Evolutionary conservation across 2,113 vertebrate genomes (phyloP).

Genomic region (Mesocricetus auratus): DNA sequence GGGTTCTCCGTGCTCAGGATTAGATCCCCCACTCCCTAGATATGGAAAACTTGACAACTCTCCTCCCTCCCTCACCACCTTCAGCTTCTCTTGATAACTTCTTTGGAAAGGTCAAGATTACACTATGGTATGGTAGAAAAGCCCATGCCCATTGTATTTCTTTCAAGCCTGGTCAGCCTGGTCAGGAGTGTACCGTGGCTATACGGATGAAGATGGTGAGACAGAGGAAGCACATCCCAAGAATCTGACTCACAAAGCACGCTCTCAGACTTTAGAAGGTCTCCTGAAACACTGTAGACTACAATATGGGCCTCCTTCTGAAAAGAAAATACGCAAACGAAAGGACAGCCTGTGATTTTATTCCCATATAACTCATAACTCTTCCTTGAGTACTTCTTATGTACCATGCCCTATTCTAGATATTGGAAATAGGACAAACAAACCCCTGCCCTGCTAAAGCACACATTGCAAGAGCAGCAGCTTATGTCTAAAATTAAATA

Average conservation of each 20-base stretch:
- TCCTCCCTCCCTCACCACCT: not conserved
- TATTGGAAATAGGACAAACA: not conserved
- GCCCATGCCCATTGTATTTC: not conserved
- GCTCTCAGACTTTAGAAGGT: constrained; percentile 28
- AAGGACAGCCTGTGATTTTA: not conserved
- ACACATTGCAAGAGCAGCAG: not conserved
- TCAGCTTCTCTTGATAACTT: not conserved
- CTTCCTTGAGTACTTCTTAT: not conserved
- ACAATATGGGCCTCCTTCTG: not conserved
- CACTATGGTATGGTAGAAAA: not conserved
- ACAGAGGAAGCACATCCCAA: not conserved
- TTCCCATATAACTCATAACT: not conserved
- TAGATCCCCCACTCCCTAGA: not conserved
- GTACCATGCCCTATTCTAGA: not conserved
- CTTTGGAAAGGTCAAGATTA: constrained; percentile 2
- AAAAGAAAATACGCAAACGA: not conserved
- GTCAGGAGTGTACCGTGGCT: not conserved
- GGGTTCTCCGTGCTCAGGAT: not conserved
- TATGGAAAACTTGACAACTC: not conserved
- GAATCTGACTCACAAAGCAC: not conserved
- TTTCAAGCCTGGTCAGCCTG: not conserved
- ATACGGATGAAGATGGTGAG: not conserved
- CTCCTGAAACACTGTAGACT: not conserved
- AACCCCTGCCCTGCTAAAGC: not conserved
- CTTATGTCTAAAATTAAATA: constrained; percentile 11